Percentiles rank a stretch among this genome's conserved stretches.
phyloP scores from a whole-genome alignment of 2,113 vertebrate genomes.

The Paedocypris sp. region DNA sequence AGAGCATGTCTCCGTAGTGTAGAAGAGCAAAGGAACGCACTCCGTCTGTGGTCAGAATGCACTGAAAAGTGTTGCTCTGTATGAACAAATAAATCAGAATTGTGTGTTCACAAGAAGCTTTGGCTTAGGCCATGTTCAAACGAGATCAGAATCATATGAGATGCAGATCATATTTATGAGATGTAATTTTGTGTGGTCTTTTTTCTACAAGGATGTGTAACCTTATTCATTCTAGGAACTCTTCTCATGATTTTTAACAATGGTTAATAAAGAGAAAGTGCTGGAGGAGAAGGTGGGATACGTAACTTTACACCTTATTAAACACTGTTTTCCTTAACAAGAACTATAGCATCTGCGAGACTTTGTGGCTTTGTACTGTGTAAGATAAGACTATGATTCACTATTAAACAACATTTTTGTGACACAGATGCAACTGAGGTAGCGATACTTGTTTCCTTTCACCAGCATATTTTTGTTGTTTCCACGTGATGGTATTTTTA shows the following conservation, averaged over 20 bases:
- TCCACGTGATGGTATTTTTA: too few relatives aligned
- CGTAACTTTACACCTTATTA: not conserved
- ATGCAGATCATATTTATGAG: too few relatives aligned
- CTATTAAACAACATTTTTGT: too few relatives aligned
- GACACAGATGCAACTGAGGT: too few relatives aligned
- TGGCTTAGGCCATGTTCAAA: too few relatives aligned
- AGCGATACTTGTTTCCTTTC: not conserved
- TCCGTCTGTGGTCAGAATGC: constrained; percentile 65
- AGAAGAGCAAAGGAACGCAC: constrained; percentile 61
- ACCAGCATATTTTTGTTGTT: not conserved
- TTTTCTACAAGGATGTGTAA: too few relatives aligned
- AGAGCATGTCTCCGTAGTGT: constrained; percentile 60
- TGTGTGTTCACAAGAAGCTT: too few relatives aligned
- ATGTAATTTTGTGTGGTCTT: too few relatives aligned
- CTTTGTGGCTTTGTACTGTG: not conserved
- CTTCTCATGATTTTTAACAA: not conserved
- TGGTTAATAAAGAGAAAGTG: not conserved
- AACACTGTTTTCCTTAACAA: not conserved
- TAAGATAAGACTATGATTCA: not conserved
- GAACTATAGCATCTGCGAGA: not conserved
- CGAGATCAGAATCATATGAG: too few relatives aligned
- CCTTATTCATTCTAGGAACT: not conserved
- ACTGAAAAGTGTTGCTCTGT: constrained; percentile 71
- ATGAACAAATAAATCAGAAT: too few relatives aligned
- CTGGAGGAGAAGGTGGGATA: not conserved